Base-by-base conservation (phyloP, 1,140 invertebrate genomes). In the Ganaspis sp. region DNA sequence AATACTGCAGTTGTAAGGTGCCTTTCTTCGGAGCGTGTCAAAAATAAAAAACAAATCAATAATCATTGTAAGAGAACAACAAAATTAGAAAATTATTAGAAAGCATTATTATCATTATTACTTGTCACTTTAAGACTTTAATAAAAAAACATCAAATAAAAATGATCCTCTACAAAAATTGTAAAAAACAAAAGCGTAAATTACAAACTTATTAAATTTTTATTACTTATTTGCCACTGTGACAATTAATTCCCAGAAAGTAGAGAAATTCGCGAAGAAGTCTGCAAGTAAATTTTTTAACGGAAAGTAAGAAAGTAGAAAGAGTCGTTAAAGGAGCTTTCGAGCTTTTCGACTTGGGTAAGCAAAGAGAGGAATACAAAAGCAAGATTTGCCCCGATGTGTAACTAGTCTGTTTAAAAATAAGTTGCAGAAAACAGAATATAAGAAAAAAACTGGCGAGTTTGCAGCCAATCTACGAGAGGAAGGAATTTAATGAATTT, bases 301-400 rank as follows among this genome's bases (percentile, higher is more conserved):
- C n/a, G 15, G 11, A 49, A 49, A 6, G 17, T 4, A 17, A 49
- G 42, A 49, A 17, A 49, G 45, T 49, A 49, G n/a, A 49, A 49
- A 49, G 45, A 49, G n/a, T 49, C n/a, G 45, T 49, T 49, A 49
- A 49, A 49, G 45, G 17, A 49, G 45, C 45, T 49, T 49, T 49
- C 17, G 15, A 49, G 45, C n/a, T 49, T 49, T 49, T 49, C 45
- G 45, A n/a, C 42, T 45, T 45, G 4, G 42, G 12, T 45, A n/a
- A 49, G 45, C 15, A 49, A 12, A 45, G 12, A 45, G 12, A 45
- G n/a, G 42, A 45, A 45, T 45, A 45, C 4, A 45, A 45, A 45
- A 45, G 12, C 42, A 15, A 45, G 45, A 49, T 49, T 49, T 49
- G 45, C 45, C 4, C 11, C 42, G n/a, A 45, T 12, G 9, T 45